Conservation (phyloP, 2,888 invertebrate genomes). For the Capitulum mitella region DNA sequence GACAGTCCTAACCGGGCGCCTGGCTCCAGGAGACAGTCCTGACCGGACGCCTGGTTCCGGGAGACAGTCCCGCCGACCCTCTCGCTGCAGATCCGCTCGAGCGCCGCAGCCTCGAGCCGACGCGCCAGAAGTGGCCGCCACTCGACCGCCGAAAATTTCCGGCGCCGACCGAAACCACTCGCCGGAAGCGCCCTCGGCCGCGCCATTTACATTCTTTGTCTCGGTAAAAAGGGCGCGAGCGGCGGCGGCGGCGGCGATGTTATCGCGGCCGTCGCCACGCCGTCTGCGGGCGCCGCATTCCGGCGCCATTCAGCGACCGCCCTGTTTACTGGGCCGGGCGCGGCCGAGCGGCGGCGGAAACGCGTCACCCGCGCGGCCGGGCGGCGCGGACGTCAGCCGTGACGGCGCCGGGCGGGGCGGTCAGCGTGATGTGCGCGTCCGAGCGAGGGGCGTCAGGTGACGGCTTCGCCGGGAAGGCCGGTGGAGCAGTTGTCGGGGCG, state of each 20-base stretch:
- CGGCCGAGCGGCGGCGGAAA: background rate
- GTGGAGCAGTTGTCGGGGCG: too few relatives aligned
- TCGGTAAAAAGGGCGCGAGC: background rate
- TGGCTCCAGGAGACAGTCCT: too few relatives aligned
- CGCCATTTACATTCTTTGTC: conserved; percentile 24
- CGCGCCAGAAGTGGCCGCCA: background rate
- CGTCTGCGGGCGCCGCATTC: background rate
- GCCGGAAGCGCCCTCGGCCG: background rate
- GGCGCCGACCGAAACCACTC: background rate
- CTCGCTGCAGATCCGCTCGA: too few relatives aligned
- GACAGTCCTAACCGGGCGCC: too few relatives aligned
- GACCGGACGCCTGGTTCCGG: too few relatives aligned
- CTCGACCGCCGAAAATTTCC: background rate
- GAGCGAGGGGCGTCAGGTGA: too few relatives aligned
- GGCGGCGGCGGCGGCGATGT: background rate
- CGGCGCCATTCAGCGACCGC: background rate
- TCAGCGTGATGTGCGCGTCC: background rate
- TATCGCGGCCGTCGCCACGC: background rate
- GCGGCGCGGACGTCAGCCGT: background rate
- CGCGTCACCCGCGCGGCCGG: background rate
- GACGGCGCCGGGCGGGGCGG: background rate
- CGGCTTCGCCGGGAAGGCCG: too few relatives aligned
- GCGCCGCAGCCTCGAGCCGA: too few relatives aligned
- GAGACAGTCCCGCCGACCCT: too few relatives aligned
- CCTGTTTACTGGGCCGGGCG: background rate